Evolutionary conservation across 2,888 invertebrate species (phyloP).

Genomic region (Caenorhabditis angaria): DNA sequence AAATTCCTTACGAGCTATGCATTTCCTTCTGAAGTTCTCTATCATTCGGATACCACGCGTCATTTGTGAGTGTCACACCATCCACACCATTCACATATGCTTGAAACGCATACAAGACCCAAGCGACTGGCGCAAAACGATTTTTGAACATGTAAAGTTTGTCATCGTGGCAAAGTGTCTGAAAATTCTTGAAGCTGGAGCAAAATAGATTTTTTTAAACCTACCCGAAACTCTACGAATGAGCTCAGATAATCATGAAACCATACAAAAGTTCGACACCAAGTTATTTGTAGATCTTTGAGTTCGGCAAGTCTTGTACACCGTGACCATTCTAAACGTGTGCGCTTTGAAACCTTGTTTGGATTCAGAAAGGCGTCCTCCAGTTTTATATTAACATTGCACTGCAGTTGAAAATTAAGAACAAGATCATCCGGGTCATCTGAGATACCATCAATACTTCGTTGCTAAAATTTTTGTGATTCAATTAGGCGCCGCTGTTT

Average conservation of each 20-base stretch:
- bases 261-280: slow-evolving; percentile 56
- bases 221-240: slow-evolving; percentile 39
- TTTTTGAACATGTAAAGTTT: slow-evolving; percentile 36
- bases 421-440: slow-evolving; percentile 30
- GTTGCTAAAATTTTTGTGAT: slow-evolving; percentile 20
- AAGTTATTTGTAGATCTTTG: slow-evolving; percentile 47
- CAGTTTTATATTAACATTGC: slow-evolving; percentile 47
- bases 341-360: slow-evolving; percentile 42
- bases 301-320: slow-evolving; percentile 39
- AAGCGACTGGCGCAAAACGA: slow-evolving; percentile 50
- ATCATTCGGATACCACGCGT: slow-evolving; percentile 52
- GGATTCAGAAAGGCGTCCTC: slow-evolving; percentile 47
- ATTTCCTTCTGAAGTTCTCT: slow-evolving; percentile 36
- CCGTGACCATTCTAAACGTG: slow-evolving; percentile 45
- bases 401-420: slow-evolving; percentile 35
- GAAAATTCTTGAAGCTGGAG: slow-evolving; percentile 9
- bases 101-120: slow-evolving; percentile 50
- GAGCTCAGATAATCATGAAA: slow-evolving; percentile 46
- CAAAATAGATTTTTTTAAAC: background rate
- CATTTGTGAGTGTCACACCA: slow-evolving; percentile 54
- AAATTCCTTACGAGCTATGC: slow-evolving; percentile 43
- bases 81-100: slow-evolving; percentile 28
- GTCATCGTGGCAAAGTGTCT: slow-evolving; percentile 37
- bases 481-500: background rate
- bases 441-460: slow-evolving; percentile 11